Percentiles rank a stretch among this genome's conserved stretches.
Conservation (phyloP, 2,113 vertebrate genomes). For the Gymnogyps californianus region DNA sequence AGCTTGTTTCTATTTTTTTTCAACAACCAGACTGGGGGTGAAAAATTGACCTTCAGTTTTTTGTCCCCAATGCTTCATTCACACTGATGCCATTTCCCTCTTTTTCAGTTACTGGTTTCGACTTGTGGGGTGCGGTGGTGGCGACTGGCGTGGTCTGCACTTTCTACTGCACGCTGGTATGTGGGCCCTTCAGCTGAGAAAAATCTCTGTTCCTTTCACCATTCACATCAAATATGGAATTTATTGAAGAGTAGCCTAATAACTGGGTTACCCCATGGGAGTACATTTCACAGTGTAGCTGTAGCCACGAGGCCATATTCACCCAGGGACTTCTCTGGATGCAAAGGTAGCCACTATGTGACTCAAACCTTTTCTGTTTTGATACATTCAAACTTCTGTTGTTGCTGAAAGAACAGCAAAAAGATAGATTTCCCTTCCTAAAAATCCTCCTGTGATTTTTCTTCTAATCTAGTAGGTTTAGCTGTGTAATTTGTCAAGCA, state of each 20-base stretch:
- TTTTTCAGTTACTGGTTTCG: constrained; percentile 83
- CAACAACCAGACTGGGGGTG: neutral
- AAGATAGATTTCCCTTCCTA: neutral
- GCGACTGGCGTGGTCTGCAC: constrained; percentile 88
- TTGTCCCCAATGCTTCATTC: neutral
- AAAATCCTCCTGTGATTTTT: neutral
- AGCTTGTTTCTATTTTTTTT: neutral
- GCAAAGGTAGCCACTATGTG: neutral
- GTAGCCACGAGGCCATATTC: neutral
- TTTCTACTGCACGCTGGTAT: constrained; percentile 90
- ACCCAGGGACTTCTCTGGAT: neutral
- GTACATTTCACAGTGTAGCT: neutral
- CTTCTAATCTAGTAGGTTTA: neutral
- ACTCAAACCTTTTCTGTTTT: neutral
- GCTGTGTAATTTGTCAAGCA: neutral
- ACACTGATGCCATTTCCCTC: neutral
- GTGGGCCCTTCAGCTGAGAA: neutral
- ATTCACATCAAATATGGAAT: neutral
- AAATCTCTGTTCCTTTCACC: neutral
- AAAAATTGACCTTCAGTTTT: neutral
- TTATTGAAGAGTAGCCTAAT: neutral
- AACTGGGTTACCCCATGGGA: neutral
- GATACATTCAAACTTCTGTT: neutral
- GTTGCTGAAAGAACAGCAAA: neutral
- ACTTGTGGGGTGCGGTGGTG: constrained; percentile 87